Evolutionary conservation across 2,888 invertebrate genomes (phyloP).

Genomic region (Craniophora ligustri): DNA sequence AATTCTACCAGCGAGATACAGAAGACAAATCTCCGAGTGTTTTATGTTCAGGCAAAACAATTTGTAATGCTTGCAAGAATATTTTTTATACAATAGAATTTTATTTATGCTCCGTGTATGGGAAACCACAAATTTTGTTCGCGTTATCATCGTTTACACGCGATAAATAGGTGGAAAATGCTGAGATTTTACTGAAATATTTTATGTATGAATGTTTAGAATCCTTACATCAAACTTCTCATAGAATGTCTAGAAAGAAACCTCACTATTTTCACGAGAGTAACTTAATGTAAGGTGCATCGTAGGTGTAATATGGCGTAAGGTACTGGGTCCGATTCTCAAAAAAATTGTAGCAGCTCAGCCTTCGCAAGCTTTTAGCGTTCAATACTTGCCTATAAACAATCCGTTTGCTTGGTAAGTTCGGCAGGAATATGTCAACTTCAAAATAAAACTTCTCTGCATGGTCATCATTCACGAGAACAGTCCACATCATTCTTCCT

Average conservation of each 20-base stretch:
- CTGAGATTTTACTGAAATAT: no score
- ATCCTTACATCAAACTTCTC: no score
- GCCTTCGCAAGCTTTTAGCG: no score
- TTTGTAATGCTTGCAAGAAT: conserved; percentile 31
- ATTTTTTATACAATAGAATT: conserved; percentile 43
- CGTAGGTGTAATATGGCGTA: no score
- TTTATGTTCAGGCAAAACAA: conserved; percentile 27
- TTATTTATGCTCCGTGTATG: conserved; percentile 42
- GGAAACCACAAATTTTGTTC: conserved; percentile 22
- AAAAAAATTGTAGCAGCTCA: no score
- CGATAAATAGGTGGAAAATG: conserved; percentile 1
- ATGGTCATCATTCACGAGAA: conserved; percentile 81
- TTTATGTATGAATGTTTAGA: no score
- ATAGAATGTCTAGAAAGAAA: no score
- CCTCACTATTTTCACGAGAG: no score
- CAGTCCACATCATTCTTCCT: conserved; percentile 89
- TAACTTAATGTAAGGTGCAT: no score
- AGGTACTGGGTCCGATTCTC: no score
- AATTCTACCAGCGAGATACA: conserved; percentile 10
- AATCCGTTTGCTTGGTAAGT: conserved; percentile 81
- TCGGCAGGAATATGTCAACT: conserved; percentile 83
- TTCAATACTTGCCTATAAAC: conserved; percentile 76
- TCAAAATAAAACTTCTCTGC: conserved; percentile 84
- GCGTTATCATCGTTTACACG: conserved; percentile 1
- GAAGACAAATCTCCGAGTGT: conserved; percentile 31